These are phyloP conservation scores for Ascaphus truei DNA, from an alignment of 2,113 vertebrate genomes.

Conservation along the genomic window DNA sequence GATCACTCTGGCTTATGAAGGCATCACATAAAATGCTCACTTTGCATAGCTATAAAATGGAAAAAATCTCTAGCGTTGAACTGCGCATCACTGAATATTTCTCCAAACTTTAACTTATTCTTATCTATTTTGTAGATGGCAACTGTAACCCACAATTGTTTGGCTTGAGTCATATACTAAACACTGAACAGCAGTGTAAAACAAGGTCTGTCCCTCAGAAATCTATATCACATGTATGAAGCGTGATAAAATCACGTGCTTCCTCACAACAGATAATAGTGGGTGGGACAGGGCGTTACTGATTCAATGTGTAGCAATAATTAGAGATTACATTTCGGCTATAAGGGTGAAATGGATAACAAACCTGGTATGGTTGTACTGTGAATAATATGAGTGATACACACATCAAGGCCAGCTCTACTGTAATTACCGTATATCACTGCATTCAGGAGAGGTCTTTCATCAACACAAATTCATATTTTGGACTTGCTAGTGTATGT, in stretches of 20 bases:
- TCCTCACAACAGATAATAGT: background rate
- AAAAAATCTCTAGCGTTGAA: conserved; percentile 1
- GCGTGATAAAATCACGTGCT: background rate
- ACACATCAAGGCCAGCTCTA: no score
- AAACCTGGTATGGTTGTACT: no score
- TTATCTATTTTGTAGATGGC: conserved; percentile 14
- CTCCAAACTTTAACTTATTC: background rate
- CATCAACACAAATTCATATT: no score
- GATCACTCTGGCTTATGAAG: background rate
- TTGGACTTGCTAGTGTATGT: no score
- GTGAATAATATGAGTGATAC: no score
- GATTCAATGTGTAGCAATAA: background rate
- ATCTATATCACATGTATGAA: background rate
- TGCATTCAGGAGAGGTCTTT: no score
- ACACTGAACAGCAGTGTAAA: background rate
- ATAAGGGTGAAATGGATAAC: no score
- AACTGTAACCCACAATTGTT: background rate
- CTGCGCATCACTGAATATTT: conserved; percentile 8
- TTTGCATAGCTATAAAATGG: background rate
- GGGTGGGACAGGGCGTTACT: background rate
- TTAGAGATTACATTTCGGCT: background rate
- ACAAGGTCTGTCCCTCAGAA: background rate
- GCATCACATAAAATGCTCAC: conserved; percentile 3
- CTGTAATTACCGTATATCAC: no score
- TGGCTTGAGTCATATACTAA: conserved; percentile 16